Base-by-base conservation (phyloP, 2,888 invertebrate species). In the Helicoverpa assulta region DNA sequence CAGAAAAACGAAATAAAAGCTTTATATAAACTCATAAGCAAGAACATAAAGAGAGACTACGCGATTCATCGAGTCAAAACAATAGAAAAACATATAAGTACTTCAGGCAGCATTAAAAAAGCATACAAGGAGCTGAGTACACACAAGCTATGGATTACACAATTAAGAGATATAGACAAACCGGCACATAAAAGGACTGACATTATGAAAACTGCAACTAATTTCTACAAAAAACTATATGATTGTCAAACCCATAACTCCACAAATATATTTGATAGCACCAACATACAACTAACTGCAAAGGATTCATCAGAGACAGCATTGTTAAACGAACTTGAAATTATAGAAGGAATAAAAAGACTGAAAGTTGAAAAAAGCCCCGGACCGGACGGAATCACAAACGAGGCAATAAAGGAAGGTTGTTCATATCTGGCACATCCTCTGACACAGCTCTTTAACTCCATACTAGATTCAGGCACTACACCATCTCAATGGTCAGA, bases 11-110 rank as follows among this genome's bases (percentile, higher is more conserved):
- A 53, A 53, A 21, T 53, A 16, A 53, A 53, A 53, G 53, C 53
- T 26, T 53, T 53, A 53, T 53, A 53, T 29, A 53, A 53, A 53
- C 53, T 26, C 21, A 26, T 16, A 53, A 8, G 7, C 26, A 54
- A n/a, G n/a, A n/a, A n/a, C n/a, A n/a, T n/a, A n/a, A n/a, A n/a
- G n/a, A n/a, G n/a, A n/a, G n/a, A n/a, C n/a, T n/a, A n/a, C n/a
- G n/a, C n/a, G n/a, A n/a, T n/a, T n/a, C n/a, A n/a, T n/a, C n/a
- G n/a, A n/a, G n/a, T n/a, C n/a, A n/a, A n/a, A n/a, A n/a, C n/a
- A n/a, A n/a, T n/a, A n/a, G n/a, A n/a, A n/a, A n/a, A n/a, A n/a
- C n/a, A n/a, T n/a, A n/a, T n/a, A n/a, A n/a, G n/a, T n/a, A n/a
- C n/a, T n/a, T n/a, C n/a, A n/a, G n/a, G n/a, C n/a, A n/a, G n/a